phyloP scores from a whole-genome alignment of 2,113 vertebrate species.

The Ia io region DNA sequence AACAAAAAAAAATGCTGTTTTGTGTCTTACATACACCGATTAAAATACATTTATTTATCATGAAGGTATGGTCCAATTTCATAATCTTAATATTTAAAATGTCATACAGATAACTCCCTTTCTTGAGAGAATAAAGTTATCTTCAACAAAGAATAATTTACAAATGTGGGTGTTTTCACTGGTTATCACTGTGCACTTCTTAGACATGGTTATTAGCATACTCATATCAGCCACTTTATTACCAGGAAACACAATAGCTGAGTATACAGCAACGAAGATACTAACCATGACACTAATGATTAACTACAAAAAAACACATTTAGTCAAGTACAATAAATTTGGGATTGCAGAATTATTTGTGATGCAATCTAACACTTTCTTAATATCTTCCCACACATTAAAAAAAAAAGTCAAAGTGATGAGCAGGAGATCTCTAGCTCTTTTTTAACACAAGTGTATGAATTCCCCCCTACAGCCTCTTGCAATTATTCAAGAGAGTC shows the following conservation, averaged over 20 bases:
- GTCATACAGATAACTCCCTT: not conserved
- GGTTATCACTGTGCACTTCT: not conserved
- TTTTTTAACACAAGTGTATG: not conserved
- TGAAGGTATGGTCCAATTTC: not conserved
- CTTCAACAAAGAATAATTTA: not conserved
- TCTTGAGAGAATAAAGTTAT: not conserved
- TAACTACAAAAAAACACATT: not conserved
- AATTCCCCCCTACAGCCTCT: not conserved
- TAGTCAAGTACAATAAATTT: not conserved
- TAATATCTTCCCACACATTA: not conserved
- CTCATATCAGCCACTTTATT: not conserved
- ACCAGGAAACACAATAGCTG: not conserved
- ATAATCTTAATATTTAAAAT: constrained; percentile 26
- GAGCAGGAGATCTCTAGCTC: not conserved
- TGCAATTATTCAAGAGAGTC: not conserved
- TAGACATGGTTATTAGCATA: not conserved
- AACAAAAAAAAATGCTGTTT: not conserved
- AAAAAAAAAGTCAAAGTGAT: not conserved
- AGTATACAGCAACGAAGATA: not conserved
- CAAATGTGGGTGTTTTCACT: not conserved
- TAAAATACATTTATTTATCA: constrained; percentile 15
- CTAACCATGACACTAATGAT: not conserved
- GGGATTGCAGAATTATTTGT: not conserved
- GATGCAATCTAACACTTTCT: not conserved
- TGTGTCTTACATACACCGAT: not conserved